A percentile compares a stretch with the other conserved stretches of the same genome.
Evolutionary conservation across 2,113 vertebrate species (phyloP).

Genomic region (Antennarius striatus): DNA sequence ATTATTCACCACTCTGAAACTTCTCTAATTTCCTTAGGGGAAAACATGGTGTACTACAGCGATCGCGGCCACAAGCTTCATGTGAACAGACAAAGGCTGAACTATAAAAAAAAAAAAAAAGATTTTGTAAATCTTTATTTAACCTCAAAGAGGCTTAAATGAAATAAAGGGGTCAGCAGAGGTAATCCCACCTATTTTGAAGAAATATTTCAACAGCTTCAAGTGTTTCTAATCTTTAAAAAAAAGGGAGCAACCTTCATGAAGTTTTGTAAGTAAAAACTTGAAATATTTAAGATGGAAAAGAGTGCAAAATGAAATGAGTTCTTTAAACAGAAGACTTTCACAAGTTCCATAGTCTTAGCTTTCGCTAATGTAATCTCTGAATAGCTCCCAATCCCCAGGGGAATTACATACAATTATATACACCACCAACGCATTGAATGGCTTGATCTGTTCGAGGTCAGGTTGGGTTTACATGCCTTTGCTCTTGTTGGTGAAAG

Average conservation of each 20-base stretch:
- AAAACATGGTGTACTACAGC: too few species aligned
- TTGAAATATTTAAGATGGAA: not conserved
- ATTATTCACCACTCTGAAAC: slow-evolving; percentile 25
- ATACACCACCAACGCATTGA: slow-evolving; percentile 37
- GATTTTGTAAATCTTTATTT: too few species aligned
- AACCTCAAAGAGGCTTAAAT: too few species aligned
- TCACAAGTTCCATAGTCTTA: slow-evolving; percentile 25
- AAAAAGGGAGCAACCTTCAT: not conserved
- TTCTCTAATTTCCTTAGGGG: too few species aligned
- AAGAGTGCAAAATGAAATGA: not conserved
- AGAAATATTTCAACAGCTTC: too few species aligned
- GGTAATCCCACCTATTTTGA: too few species aligned
- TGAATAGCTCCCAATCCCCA: slow-evolving; percentile 37
- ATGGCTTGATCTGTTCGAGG: slow-evolving; percentile 41
- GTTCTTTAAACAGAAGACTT: not conserved
- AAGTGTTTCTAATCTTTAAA: not conserved
- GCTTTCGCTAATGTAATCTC: slow-evolving; percentile 43
- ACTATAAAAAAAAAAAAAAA: too few species aligned
- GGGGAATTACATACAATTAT: slow-evolving; percentile 22
- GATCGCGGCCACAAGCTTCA: too few species aligned
- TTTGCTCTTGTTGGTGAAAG: slow-evolving; percentile 16
- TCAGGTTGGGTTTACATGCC: slow-evolving; percentile 44
- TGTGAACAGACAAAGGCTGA: too few species aligned
- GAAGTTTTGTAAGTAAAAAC: not conserved
- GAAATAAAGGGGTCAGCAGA: too few species aligned